Evolutionary conservation across 2,113 vertebrate species (phyloP), one percentile per base, ranked within the genome.

Genomic region (Salminus brasiliensis): DNA sequence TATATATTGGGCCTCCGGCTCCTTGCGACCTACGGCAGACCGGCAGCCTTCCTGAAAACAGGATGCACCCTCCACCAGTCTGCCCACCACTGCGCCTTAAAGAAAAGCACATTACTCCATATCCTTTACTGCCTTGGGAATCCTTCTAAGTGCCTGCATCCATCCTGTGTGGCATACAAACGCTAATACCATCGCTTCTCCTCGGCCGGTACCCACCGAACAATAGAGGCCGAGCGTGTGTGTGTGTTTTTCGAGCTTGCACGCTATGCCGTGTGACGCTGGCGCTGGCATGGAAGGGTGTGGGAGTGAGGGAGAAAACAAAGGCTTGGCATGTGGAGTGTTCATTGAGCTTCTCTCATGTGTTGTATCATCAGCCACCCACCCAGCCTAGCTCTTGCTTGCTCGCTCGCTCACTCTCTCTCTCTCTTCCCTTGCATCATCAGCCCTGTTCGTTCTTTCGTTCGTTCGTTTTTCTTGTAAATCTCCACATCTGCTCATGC

Each of bases 401-500:
- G 5, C 47, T 52, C 47, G 15, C 47, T 52, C 47, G n/a, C n/a
- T n/a, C n/a, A n/a, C n/a, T n/a, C 49, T 21, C 21, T 53, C 49
- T 53, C 18, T 23, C 49, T 53, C 49, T 55, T 10, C 3, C 23
- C 10, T 78, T 78, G 60, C 76, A 72, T 72, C 76, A 79, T 72
- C 76, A 78, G 52, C n/a, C 39, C 23, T 72, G 68, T 72, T 72
- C 57, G n/a, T n/a, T 52, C 66, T 32, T 23, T 59, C 69, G 84
- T 85, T 78, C 87, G 82, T 34, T 78, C 43, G 55, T 78, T 82
- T 83, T 53, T 80, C 25, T 29, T 41, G 5, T 55, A 63, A 60
- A 79, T 68, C 52, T 63, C 49, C 59, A 89, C 88, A 91, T 91
- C 88, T 89, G 89, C 65, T 68, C 36, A 32, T 85, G 85, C 84